Percentiles rank a stretch among this genome's conserved stretches.
Conservation (phyloP, 1,140 invertebrate species). For the Drosophila suzukii region DNA sequence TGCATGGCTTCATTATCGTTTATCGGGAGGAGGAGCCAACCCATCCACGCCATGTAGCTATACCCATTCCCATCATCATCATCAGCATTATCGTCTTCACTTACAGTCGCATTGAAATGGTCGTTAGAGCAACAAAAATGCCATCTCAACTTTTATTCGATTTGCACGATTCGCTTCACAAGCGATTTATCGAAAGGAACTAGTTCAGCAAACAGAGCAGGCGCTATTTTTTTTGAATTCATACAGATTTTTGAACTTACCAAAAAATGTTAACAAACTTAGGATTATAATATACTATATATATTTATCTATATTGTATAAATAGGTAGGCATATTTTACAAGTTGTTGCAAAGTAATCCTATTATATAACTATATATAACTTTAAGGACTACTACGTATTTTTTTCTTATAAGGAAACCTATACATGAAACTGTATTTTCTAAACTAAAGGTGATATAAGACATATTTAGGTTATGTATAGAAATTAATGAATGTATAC, state of each 20-base stretch:
- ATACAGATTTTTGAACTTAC: too few relatives aligned
- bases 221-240: not conserved
- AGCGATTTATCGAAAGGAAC: slow-evolving; percentile 30
- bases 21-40: slow-evolving; percentile 17
- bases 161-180: slow-evolving; percentile 43
- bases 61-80: slow-evolving; percentile 26
- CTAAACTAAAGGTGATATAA: too few relatives aligned
- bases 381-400: too few relatives aligned
- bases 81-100: slow-evolving; percentile 41
- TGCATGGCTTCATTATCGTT: slow-evolving; percentile 73
- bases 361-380: too few relatives aligned
- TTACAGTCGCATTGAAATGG: slow-evolving; percentile 40
- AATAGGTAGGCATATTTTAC: too few relatives aligned
- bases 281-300: too few relatives aligned
- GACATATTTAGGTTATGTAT: not conserved
- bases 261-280: too few relatives aligned
- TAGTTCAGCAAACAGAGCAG: not conserved
- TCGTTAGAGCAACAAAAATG: slow-evolving; percentile 60
- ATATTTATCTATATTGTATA: too few relatives aligned
- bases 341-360: too few relatives aligned
- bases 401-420: too few relatives aligned
- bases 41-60: not conserved
- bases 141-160: slow-evolving; percentile 46
- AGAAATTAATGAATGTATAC: not conserved
- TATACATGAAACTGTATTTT: too few relatives aligned